Base-by-base conservation (phyloP, 2,888 invertebrate genomes). In the Andricus quercusramuli region DNA sequence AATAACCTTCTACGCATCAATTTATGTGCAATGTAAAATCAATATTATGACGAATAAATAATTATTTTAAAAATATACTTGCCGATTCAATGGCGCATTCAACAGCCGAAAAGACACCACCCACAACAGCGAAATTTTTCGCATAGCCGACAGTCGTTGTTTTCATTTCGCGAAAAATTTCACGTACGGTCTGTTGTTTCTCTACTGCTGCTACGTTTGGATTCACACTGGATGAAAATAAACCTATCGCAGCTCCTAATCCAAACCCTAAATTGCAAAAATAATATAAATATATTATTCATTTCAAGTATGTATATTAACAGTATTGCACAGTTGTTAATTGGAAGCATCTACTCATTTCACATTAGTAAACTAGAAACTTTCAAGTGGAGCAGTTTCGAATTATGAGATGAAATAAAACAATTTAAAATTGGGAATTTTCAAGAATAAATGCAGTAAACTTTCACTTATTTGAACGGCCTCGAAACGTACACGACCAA, bases 111-210 rank as follows among this genome's bases (percentile, higher is more conserved):
- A 99, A 99, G 84, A 99, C 95, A 11, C 97, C 96, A 80, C 99
- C 99, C 86, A 99, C 95, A 66, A 99, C 94, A 0, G 99, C 99
- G 94, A 99, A 99, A 93, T 99, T 99, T 93, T 99, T 99, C 0
- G 98, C 99, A 92, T 99, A 99, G 79, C 98, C 96, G 80, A 97
- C 93, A 85, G 98, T 98, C 0, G 99, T 96, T 0, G 95, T 94
- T 91, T 97, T 97, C 98, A 99, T 98, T 93, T 99, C 99, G 80
- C 95, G 94, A 79, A 99, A 95, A 59, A 99, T 97, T 93, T 98
- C 96, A 88, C 96, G 94, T 0, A 97, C 98, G 0, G 97, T 96
- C 91, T 97, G 97, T 88, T 96, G 96, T 88, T 96, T 96, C 88
- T 96, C 96, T 83, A 95, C 94, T 65, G 94, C 95, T 3, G 96